Conservation (phyloP, 2,113 vertebrate species). For the Ictalurus furcatus region DNA sequence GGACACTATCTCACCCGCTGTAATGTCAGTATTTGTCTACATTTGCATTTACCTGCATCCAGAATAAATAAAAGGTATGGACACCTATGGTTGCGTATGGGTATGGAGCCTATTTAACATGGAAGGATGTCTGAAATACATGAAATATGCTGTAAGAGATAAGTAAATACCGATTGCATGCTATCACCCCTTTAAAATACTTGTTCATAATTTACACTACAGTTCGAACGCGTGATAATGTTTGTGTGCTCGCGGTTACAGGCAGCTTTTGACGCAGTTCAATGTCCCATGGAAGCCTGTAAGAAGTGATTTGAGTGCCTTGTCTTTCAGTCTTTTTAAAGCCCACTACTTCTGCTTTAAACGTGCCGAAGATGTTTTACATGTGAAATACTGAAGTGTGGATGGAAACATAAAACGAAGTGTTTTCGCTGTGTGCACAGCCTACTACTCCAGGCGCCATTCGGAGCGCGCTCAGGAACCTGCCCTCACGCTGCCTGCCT, state of each 20-base stretch:
- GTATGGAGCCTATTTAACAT: not conserved
- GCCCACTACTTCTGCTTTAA: not conserved
- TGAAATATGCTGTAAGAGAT: not conserved
- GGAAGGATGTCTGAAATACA: not conserved
- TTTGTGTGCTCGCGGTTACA: not conserved
- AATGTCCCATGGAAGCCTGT: not conserved
- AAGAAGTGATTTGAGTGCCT: not conserved
- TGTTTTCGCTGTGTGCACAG: not conserved
- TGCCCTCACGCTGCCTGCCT: conserved; percentile 34
- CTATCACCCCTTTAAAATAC: not conserved
- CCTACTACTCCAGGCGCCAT: not conserved
- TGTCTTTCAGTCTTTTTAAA: not conserved
- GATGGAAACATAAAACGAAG: not conserved
- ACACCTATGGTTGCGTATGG: not conserved
- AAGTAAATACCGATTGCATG: not conserved
- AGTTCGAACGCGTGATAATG: not conserved
- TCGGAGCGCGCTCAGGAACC: conserved; percentile 6
- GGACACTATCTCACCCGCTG: not conserved
- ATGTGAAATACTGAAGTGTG: not conserved
- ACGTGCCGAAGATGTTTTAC: not conserved
- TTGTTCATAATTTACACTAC: not conserved
- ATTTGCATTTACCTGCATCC: not conserved
- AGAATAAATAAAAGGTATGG: not conserved
- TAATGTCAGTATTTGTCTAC: not conserved
- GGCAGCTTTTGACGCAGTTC: not conserved